Base-by-base conservation (phyloP, 1,140 invertebrate species). In the Agraylea sexmaculata region DNA sequence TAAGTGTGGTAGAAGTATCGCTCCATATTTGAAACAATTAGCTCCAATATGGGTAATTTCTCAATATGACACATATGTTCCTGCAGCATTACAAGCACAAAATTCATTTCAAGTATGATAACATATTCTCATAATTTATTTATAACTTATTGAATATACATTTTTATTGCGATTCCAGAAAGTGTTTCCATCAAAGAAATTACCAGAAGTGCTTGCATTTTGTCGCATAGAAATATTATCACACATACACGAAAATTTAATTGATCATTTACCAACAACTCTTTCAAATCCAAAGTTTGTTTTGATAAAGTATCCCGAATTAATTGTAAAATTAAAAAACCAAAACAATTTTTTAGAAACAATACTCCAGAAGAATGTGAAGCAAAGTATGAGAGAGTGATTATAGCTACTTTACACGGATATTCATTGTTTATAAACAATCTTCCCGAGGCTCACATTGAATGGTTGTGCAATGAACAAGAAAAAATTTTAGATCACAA, bases 51-150 rank as follows among this genome's bases (percentile, higher is more conserved):
- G 83, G 83, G 72, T 89, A 45, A 69, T 79, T 3, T 77, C 80
- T 13, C 81, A 85, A 53, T 83, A 75, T 62, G 89, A 93, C 53
- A 76, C 75, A 5, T 85, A 87, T 62, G 69, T 81, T 8, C 83
- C 83, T 2, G 83, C 83, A 12, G 79, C 85, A 4, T 73, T 71
- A 45, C 73, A 77, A 43, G 87, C 87, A 13, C 62, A 54, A 13
- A 64, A 69, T 49, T 72, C 80, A n/a, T 88, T 83, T 47, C 64
- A 72, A 52, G 75, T 76, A 60, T 31, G 11, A 12, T 12, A 31
- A 7, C 6, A 31, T 31, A 31, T 31, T 6, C 16, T 5, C 5
- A 6, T 15, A 15, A 5, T 31, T 13, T 12, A 31, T 12, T 31
- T 6, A 16, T 12, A n/a, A 21, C 6, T 30, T 40, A 6, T 30